Evolutionary conservation across 2,113 vertebrate species (phyloP), one percentile per base, ranked within the genome.

Genomic region (Myrmophylax atrothorax): DNA sequence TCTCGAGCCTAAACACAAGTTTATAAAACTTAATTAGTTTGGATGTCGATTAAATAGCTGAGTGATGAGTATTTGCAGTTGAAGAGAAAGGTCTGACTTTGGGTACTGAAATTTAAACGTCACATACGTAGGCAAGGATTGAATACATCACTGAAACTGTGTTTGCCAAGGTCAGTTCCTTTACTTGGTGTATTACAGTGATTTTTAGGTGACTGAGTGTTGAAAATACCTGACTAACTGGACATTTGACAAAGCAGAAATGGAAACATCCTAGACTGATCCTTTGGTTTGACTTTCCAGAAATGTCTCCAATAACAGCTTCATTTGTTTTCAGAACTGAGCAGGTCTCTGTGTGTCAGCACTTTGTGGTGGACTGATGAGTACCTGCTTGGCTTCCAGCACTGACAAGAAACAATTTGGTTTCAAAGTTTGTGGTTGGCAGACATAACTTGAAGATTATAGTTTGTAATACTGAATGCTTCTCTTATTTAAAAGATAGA

Each of bases 321-420:
- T 70, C 59, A 68, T 79, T 31, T 92, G 56, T 94, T 94, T 88
- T 72, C 88, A 86, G 69, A 84, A 6, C 77, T 87, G 93, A 47
- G 29, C 84, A 84, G 75, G 19, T 90, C 42, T 66, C 78, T 55
- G 7, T 46, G 28, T 93, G 90, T 89, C 93, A 94, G 76, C 90
- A 93, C 12, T 92, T 95, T 92, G 94, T 92, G 90, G 95, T 26
- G 93, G 90, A 44, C 79, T 95, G 79, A 84, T 96, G 82, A 86
- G 47, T 81, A 40, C 92, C 85, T 94, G 68, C 87, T 88, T 88
- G 73, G 26, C 59, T 96, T 95, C 47, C 75, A 89, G 37, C 42
- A 90, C 33, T 64, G 66, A 75, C 66, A 89, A 91, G 76, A 78
- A 81, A 29, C 26, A 28, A 3, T 90, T 94, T 62, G 33, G 55